Evolutionary conservation across 2,888 invertebrate species (phyloP).

Genomic region (Caenorhabditis drosophilae): DNA sequence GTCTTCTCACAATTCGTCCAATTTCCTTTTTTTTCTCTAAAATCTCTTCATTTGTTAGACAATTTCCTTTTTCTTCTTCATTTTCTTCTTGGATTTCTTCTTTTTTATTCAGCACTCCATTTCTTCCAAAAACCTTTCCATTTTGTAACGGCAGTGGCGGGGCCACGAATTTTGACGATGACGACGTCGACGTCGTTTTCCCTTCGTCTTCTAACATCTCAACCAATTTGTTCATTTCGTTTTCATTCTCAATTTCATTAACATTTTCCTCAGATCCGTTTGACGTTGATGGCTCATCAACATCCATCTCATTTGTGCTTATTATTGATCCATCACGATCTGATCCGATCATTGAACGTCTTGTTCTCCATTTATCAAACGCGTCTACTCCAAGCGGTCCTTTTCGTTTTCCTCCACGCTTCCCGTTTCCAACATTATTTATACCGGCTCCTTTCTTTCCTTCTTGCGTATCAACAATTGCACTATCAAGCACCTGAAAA

Average conservation of each 20-base stretch:
- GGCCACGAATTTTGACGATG: background rate
- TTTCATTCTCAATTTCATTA: too few species aligned
- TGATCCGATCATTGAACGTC: conserved; percentile 17
- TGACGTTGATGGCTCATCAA: background rate
- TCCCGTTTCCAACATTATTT: background rate
- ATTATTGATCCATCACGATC: background rate
- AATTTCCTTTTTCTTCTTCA: background rate
- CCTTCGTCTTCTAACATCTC: background rate
- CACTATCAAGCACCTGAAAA: conserved; percentile 60
- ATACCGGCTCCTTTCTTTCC: conserved; percentile 16
- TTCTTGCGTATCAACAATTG: conserved; percentile 10
- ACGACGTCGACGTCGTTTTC: background rate
- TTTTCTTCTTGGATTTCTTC: too few species aligned
- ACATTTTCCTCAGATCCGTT: background rate
- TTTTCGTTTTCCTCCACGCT: conserved; percentile 12
- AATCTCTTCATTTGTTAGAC: conserved; percentile 13
- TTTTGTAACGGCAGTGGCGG: background rate
- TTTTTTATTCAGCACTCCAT: background rate
- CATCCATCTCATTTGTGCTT: background rate
- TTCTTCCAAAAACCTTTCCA: too few species aligned
- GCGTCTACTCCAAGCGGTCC: conserved; percentile 35
- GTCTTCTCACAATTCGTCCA: conserved; percentile 21
- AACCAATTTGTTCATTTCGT: too few species aligned
- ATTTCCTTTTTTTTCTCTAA: conserved; percentile 14
- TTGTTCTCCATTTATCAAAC: conserved; percentile 20